phyloP scores from a whole-genome alignment of 2,888 invertebrate species.

The Stenurella melanura region DNA sequence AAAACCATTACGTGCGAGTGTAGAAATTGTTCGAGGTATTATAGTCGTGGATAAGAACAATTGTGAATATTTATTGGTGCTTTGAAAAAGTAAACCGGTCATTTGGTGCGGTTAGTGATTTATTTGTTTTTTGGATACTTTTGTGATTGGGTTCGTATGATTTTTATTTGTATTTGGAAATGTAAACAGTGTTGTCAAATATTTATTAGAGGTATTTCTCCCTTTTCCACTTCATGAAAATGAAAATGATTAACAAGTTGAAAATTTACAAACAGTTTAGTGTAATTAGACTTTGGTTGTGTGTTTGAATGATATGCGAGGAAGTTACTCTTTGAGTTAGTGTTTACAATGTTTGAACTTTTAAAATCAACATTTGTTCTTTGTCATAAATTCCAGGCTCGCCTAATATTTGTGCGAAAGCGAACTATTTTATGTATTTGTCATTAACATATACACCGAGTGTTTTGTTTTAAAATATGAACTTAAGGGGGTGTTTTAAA shows the following conservation, averaged over 20 bases:
- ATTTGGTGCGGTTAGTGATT: conserved; percentile 12
- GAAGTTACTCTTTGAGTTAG: too few relatives aligned
- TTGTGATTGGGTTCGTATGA: conserved; percentile 11
- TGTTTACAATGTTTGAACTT: too few relatives aligned
- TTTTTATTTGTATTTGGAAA: conserved; percentile 4
- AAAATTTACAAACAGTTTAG: too few relatives aligned
- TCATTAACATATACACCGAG: too few relatives aligned
- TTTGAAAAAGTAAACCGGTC: not conserved
- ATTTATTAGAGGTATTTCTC: not conserved
- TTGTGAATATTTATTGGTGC: not conserved
- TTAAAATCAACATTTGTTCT: not conserved
- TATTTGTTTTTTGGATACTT: conserved; percentile 10
- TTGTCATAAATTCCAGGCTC: not conserved
- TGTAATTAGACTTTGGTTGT: too few relatives aligned
- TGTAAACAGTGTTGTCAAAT: conserved; percentile 33
- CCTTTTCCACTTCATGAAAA: not conserved
- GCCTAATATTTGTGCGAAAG: not conserved
- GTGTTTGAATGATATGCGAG: too few relatives aligned
- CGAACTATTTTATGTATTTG: not conserved
- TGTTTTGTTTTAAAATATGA: too few relatives aligned
- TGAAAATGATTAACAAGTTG: too few relatives aligned
- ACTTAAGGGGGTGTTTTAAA: too few relatives aligned
- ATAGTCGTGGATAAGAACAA: not conserved
- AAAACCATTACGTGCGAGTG: not conserved
- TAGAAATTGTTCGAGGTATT: conserved; percentile 3